A percentile compares a stretch with the other conserved stretches of the same genome.
phyloP scores from a whole-genome alignment of 2,797 vertebrate genomes.

The Acipenser ruthenus region DNA sequence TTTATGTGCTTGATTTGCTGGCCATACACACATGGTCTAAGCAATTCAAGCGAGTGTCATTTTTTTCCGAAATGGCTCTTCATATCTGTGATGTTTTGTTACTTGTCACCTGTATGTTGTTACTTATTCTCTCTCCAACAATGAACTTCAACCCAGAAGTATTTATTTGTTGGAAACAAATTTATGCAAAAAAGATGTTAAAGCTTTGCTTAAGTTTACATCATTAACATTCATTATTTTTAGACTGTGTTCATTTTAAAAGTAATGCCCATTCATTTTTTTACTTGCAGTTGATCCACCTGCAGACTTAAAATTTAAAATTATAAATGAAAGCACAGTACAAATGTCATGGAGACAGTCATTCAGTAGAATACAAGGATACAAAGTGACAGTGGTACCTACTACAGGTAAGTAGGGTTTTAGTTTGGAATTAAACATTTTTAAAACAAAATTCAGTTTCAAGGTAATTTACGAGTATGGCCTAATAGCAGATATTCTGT shows the following conservation, averaged over 20 bases:
- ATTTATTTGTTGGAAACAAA: conserved; percentile 82
- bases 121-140: conserved; percentile 75
- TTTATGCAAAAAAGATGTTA: conserved; percentile 72
- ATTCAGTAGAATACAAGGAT: conserved; percentile 73
- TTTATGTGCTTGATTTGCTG: conserved; percentile 88
- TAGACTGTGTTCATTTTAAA: conserved; percentile 17
- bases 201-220: conserved; percentile 51
- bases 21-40: conserved; percentile 65
- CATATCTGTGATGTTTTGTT: conserved; percentile 68
- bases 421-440: background rate
- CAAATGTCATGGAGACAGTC: conserved; percentile 84
- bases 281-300: conserved; percentile 81
- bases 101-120: conserved; percentile 61
- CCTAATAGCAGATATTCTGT: no score
- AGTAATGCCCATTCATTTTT: conserved; percentile 39
- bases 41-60: conserved; percentile 95
- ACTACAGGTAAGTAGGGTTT: conserved; percentile 68
- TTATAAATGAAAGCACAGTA: conserved; percentile 88
- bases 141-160: conserved; percentile 73
- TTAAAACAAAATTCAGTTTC: no score
- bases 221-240: conserved; percentile 29
- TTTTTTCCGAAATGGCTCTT: conserved; percentile 84
- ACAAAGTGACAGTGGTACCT: conserved; percentile 78
- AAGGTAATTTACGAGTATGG: no score
- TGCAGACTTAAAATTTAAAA: conserved; percentile 89